Evolutionary conservation across 2,888 invertebrate genomes (phyloP), one percentile per base, ranked within the genome.

Genomic region (Drosophila anomelani): DNA sequence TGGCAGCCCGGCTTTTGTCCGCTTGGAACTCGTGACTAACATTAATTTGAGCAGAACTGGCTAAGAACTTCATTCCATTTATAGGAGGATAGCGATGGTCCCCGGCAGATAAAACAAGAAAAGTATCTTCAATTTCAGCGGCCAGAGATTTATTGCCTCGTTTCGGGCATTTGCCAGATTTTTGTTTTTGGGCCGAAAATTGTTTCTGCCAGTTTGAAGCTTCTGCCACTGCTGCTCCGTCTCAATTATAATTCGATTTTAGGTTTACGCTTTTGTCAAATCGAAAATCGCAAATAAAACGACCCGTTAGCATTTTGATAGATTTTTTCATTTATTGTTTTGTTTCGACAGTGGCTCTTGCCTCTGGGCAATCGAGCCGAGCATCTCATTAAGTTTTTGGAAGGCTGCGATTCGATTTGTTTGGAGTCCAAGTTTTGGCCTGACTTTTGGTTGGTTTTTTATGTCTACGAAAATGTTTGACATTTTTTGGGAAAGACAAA

Each of bases 1-100:
- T 58, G 43, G 55, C 64, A 69, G 75, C 26, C n/a, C 46, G 75
- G 75, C 76, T 75, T 75, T 80, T 82, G 76, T 78, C 58, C 80
- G 80, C 63, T 54, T 62, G 74, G 53, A 75, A 73, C 84, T 81
- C 83, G 83, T 84, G 83, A 84, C 83, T 84, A 84, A 87, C 83
- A 87, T 84, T 84, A 87, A 84, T 84, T 84, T 85, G 82, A 82
- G 66, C 82, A 78, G 67, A 61, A 56, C 73, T 61, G 61, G 60
- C 56, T 46, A 74, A 74, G 74, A 74, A 62, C 64, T 73, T 75
- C 54, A 58, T 55, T 64, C 66, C 75, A 58, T 66, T 73, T 70
- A 70, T 59, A 29, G 29, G 29, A 74, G 75, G 66, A 73, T 49
- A 49, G 26, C 46, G 73, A 73, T 73, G 66, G 34, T 29, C 29